Evolutionary conservation across 1,140 invertebrate species (phyloP), one percentile per base, ranked within the genome.

Genomic region (Cyrtorhinus lividipennis): DNA sequence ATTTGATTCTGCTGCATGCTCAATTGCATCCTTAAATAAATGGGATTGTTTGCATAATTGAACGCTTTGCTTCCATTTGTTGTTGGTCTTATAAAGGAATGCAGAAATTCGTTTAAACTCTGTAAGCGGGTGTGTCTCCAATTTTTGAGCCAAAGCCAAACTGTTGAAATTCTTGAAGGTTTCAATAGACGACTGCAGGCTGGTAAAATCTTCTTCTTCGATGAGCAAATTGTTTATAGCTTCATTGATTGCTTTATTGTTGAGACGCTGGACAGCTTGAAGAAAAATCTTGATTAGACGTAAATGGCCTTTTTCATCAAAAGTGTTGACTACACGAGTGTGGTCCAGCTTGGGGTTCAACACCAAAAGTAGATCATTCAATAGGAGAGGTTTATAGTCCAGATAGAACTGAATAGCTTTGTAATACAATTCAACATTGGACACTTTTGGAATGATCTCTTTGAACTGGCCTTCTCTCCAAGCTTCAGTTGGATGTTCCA

Each of bases 131-230:
- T 99, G 96, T 76, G 96, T 97, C 76, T 99, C 95, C 20, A 99
- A 77, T 71, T 90, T 89, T 75, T 98, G 94, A 2, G 96, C 96
- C 62, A 99, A 76, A 1, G 91, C 87, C 70, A 99, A 98, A 68
- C 95, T 98, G 77, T 99, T 96, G 76, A 99, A 99, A 75, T 99
- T 99, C 74, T 99, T 93, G 73, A 98, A 98, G 0, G 94, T 94
- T 75, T 99, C 95, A 70, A 99, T 99, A 44, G 94, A 98, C 60
- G 93, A 93, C 62, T 93, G 79, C 62, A 99, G 76, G 56, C 12
- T 69, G 73, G 92, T 88, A 71, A 94, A 97, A 71, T 99, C 96
- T 75, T 99, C 96, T 74, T 99, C 96, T 68, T 98, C 92, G 66
- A 99, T 98, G 5, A 98, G 80, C 62, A 99, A 77, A 48, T 90